Conservation (phyloP, 2,888 invertebrate genomes). For the Thymelicus acteon region DNA sequence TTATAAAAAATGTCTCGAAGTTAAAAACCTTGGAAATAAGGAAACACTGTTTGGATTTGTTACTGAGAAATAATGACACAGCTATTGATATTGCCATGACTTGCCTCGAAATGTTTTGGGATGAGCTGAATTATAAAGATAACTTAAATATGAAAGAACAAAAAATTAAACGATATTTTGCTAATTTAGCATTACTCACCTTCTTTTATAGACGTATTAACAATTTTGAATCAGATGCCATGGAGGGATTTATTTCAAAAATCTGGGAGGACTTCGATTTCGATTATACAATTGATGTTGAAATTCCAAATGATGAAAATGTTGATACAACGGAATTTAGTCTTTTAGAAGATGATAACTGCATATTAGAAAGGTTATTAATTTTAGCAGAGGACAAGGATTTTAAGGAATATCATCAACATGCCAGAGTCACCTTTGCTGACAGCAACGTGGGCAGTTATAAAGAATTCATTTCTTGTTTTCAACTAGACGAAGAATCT, state of each 20-base stretch:
- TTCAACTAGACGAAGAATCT: constrained; percentile 72
- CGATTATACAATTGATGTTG: constrained; percentile 43
- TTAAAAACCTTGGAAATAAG: constrained; percentile 90
- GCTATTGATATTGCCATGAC: constrained; percentile 85
- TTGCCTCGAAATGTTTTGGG: constrained; percentile 79
- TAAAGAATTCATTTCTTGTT: constrained; percentile 83
- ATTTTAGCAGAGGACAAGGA: constrained; percentile 82
- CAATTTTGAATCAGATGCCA: constrained; percentile 64
- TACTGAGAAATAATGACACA: constrained; percentile 87
- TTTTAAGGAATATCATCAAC: constrained; percentile 65
- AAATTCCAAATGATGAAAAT: constrained; percentile 41
- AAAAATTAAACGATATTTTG: constrained; percentile 64
- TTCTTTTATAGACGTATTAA: constrained; percentile 69
- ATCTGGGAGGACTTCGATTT: constrained; percentile 53
- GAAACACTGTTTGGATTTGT: constrained; percentile 89
- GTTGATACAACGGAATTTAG: constrained; percentile 53
- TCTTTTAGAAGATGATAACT: constrained; percentile 84
- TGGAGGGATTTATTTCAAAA: constrained; percentile 58
- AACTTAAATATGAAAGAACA: constrained; percentile 50
- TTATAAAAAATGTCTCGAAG: constrained; percentile 84
- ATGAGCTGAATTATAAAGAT: constrained; percentile 54
- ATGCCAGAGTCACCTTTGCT: constrained; percentile 84
- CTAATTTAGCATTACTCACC: constrained; percentile 63
- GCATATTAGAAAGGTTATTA: constrained; percentile 86
- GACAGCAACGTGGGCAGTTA: constrained; percentile 76